These are phyloP conservation scores for Ophion obscuratus DNA, from an alignment of 2,888 invertebrate genomes.

Conservation along the genomic window DNA sequence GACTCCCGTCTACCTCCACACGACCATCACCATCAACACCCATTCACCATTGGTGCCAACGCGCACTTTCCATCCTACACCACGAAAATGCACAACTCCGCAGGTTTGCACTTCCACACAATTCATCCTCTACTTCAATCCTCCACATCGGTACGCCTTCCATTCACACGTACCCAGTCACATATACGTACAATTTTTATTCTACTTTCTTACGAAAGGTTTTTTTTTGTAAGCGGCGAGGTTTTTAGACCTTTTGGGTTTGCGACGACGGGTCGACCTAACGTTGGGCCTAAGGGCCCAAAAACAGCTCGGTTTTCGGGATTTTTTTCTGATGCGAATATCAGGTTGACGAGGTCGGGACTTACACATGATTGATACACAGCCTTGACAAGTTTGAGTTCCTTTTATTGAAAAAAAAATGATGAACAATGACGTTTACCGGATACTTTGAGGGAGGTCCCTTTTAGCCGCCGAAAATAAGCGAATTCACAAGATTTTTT, in stretches of 20 bases:
- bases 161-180: not conserved
- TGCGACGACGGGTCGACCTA: not conserved
- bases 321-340: too few species aligned
- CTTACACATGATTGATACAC: too few species aligned
- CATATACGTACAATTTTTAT: not conserved
- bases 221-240: not conserved
- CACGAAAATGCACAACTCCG: conserved; percentile 56
- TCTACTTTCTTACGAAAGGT: not conserved
- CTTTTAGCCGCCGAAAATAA: too few species aligned
- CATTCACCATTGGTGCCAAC: conserved; percentile 61
- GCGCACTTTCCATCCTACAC: conserved; percentile 34
- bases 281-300: not conserved
- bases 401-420: too few species aligned
- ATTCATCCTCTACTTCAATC: conserved; percentile 26
- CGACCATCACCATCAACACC: conserved; percentile 47
- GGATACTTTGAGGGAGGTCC: too few species aligned
- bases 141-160: not conserved
- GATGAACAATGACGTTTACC: too few species aligned
- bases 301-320: not conserved
- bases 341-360: too few species aligned
- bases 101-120: conserved; percentile 42
- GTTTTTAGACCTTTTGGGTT: not conserved
- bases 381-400: too few species aligned
- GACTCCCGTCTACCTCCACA: not conserved
- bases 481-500: too few species aligned